Evolutionary conservation across 2,113 vertebrate species (phyloP).

Genomic region (Rhinichthys klamathensis): DNA sequence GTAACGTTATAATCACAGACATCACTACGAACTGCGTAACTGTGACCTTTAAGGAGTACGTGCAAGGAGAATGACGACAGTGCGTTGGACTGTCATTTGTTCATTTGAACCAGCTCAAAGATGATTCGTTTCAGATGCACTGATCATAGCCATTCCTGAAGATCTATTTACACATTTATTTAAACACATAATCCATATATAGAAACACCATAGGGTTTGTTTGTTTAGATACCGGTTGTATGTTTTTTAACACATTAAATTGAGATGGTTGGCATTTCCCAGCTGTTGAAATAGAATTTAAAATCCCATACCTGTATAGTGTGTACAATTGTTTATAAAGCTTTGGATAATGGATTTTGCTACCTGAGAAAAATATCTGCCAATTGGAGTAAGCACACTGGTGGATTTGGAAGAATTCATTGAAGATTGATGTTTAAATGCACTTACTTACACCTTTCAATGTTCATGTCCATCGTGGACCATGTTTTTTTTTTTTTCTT

Average conservation of each 20-base stretch:
- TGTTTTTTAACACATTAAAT: constrained; percentile 29
- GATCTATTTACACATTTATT: not conserved
- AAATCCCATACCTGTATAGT: constrained; percentile 37
- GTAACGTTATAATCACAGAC: constrained; percentile 98
- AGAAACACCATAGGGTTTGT: constrained; percentile 53
- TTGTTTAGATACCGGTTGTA: not conserved
- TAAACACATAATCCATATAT: constrained; percentile 27
- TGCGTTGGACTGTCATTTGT: not conserved
- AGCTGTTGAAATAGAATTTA: constrained; percentile 22
- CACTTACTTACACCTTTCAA: constrained; percentile 39
- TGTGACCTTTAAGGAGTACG: constrained; percentile 97
- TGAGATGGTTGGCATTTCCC: constrained; percentile 2
- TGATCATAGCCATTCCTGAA: constrained; percentile 14
- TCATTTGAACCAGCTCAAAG: constrained; percentile 3
- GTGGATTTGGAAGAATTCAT: not conserved
- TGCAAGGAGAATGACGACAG: constrained; percentile 79
- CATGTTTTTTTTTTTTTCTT: not conserved
- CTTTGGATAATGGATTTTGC: constrained; percentile 21
- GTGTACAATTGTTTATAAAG: not conserved
- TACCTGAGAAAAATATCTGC: constrained; percentile 13
- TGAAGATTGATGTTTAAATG: constrained; percentile 25
- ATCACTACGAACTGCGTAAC: constrained; percentile 98
- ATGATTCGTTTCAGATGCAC: not conserved
- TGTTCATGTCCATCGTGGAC: not conserved
- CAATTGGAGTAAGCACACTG: constrained; percentile 36